Evolutionary conservation across 1,140 invertebrate species (phyloP).

Genomic region (Drosophila bifasciata): DNA sequence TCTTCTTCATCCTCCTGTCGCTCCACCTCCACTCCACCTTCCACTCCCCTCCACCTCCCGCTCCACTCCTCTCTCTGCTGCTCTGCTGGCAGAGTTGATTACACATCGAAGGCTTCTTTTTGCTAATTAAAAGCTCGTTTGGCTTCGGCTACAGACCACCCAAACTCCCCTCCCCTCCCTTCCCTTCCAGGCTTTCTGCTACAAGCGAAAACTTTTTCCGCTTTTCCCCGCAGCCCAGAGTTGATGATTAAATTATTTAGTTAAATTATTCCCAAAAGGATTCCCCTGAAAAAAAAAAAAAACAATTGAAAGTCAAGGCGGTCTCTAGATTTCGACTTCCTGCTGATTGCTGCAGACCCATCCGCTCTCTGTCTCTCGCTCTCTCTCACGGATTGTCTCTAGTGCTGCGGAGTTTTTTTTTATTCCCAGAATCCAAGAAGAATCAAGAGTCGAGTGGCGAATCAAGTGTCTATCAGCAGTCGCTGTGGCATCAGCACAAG

Average conservation of each 20-base stretch:
- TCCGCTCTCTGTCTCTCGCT: too few relatives aligned
- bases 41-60: conserved; percentile 7
- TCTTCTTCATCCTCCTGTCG: conserved; percentile 6
- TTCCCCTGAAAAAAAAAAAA: conserved; percentile 29
- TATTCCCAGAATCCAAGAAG: not conserved
- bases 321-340: not conserved
- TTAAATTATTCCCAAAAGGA: conserved; percentile 19
- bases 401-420: conserved; percentile 22
- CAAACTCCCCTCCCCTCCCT: too few relatives aligned
- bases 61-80: too few relatives aligned
- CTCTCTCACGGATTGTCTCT: too few relatives aligned
- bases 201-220: too few relatives aligned
- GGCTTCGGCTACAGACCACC: too few relatives aligned
- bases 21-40: conserved; percentile 1
- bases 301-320: conserved; percentile 53
- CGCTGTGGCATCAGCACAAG: conserved; percentile 12
- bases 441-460: conserved; percentile 12
- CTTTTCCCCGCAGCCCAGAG: too few relatives aligned
- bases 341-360: not conserved
- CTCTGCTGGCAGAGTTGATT: conserved; percentile 33
- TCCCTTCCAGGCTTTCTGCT: too few relatives aligned
- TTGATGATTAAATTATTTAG: conserved; percentile 36
- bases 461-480: conserved; percentile 23
- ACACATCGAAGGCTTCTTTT: conserved; percentile 46
- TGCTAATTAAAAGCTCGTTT: conserved; percentile 62